Base-by-base conservation (phyloP, 2,113 vertebrate genomes). In the Rhea pennata region DNA sequence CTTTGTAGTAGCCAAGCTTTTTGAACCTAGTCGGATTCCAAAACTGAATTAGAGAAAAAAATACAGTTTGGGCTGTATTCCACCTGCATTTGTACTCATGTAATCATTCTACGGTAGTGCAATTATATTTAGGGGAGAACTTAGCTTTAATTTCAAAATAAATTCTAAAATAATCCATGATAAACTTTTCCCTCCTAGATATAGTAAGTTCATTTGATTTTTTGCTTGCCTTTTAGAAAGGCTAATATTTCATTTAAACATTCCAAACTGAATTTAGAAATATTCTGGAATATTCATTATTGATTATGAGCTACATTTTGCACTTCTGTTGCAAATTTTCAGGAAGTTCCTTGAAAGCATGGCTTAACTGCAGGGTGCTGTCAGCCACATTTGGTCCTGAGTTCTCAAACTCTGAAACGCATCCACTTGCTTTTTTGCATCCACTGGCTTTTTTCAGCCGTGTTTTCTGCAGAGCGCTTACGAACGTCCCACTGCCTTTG, bases 81-180 rank as follows among this genome's bases (percentile, higher is more conserved):
- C 40, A 61, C 66, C 21, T 67, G 58, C 61, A 44, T 29, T 91
- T 56, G 50, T 84, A 82, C 64, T 62, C 48, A 22, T 14, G 11
- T 12, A 58, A 10, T 82, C 26, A 42, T 70, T 84, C 36, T 46
- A 15, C 64, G 86, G 40, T 29, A 23, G 23, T 39, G 39, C 42
- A 48, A 39, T 87, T 89, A 17, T 27, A 69, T 27, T 88, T 75
- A 77, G 22, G 56, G 46, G 31, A 72, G 23, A 87, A 72, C n/a
- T 44, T 67, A 75, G 54, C 59, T 29, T 33, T 92, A 58, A 88
- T 92, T 95, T 95, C 39, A 83, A 91, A 93, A 56, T 44, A 92
- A 88, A 72, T 67, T 74, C 39, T 75, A 42, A 91, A 93, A 82
- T 64, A 64, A 87, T 67, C 46, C 69, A 6, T 78, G 12, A 67